phyloP scores from a whole-genome alignment of 1,140 invertebrate species.

The Arctopsyche grandis region DNA sequence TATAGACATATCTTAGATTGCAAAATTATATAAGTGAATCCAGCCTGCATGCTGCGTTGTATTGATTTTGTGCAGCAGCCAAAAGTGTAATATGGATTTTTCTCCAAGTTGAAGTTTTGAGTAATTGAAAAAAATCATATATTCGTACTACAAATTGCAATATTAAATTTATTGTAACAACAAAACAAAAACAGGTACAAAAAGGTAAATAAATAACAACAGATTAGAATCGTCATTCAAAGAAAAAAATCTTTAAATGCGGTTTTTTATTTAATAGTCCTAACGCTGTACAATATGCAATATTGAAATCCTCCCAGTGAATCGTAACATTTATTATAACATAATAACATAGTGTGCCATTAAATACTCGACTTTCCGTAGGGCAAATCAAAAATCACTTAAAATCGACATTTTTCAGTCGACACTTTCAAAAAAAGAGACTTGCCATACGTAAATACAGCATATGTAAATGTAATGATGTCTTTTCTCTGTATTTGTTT shows the following conservation, averaged over 20 bases:
- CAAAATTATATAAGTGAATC: no score
- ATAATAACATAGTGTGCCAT: constrained; percentile 46
- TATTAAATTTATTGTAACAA: no score
- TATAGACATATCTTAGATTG: no score
- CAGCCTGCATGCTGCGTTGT: no score
- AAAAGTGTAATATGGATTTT: no score
- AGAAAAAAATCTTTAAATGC: constrained; percentile 57
- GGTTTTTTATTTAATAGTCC: constrained; percentile 60
- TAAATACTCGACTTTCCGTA: constrained; percentile 11
- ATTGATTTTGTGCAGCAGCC: no score
- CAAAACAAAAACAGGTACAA: not conserved
- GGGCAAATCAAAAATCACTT: constrained; percentile 6
- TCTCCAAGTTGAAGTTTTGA: no score
- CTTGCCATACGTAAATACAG: constrained; percentile 51
- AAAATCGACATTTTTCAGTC: constrained; percentile 8
- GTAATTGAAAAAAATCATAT: no score
- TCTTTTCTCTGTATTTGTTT: constrained; percentile 57
- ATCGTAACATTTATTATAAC: constrained; percentile 51
- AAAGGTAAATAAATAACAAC: constrained; percentile 15
- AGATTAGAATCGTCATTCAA: constrained; percentile 38
- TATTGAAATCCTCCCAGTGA: constrained; percentile 54
- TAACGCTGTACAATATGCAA: constrained; percentile 61
- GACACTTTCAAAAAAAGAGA: not conserved
- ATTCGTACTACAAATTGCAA: no score
- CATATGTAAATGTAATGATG: no score